Percentiles rank a stretch among this genome's conserved stretches.
phyloP scores from a whole-genome alignment of 2,113 vertebrate species.

The Percopsis transmontana region DNA sequence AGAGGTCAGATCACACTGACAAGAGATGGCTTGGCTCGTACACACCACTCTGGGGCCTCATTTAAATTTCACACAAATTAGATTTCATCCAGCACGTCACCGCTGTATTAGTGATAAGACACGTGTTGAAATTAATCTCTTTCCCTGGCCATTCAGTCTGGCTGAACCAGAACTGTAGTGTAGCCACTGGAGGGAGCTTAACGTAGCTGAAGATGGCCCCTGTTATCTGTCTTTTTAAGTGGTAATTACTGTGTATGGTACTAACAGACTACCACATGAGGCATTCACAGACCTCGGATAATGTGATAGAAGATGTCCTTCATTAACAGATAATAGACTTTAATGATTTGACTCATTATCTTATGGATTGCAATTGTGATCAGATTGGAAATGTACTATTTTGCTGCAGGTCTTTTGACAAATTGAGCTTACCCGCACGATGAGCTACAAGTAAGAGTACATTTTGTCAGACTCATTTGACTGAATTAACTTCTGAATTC shows the following conservation, averaged over 20 bases:
- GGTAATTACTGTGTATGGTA: conserved; percentile 30
- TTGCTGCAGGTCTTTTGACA: neutral
- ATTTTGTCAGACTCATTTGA: too few species aligned
- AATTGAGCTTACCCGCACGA: too few species aligned
- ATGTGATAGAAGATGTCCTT: conserved; percentile 19
- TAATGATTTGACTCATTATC: conserved; percentile 1
- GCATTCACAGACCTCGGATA: conserved; percentile 56
- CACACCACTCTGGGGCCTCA: conserved; percentile 11
- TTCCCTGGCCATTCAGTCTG: conserved; percentile 15
- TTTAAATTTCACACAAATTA: conserved; percentile 37
- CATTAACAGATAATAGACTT: conserved; percentile 28
- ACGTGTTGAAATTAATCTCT: conserved; percentile 34
- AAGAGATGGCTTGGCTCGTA: conserved; percentile 30
- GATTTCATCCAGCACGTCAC: conserved; percentile 18
- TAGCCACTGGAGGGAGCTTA: conserved; percentile 6
- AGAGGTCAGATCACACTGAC: conserved; percentile 54
- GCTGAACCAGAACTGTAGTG: conserved; percentile 9
- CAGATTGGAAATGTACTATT: conserved; percentile 6
- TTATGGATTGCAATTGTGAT: conserved; percentile 2
- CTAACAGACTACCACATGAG: conserved; percentile 29
- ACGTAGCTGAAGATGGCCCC: conserved; percentile 34
- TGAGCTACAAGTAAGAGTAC: too few species aligned
- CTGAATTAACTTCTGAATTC: too few species aligned
- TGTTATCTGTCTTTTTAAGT: conserved; percentile 40
- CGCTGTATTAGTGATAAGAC: conserved; percentile 21